phyloP scores from a whole-genome alignment of 2,888 invertebrate genomes.

The Caenorhabditis sp. region DNA sequence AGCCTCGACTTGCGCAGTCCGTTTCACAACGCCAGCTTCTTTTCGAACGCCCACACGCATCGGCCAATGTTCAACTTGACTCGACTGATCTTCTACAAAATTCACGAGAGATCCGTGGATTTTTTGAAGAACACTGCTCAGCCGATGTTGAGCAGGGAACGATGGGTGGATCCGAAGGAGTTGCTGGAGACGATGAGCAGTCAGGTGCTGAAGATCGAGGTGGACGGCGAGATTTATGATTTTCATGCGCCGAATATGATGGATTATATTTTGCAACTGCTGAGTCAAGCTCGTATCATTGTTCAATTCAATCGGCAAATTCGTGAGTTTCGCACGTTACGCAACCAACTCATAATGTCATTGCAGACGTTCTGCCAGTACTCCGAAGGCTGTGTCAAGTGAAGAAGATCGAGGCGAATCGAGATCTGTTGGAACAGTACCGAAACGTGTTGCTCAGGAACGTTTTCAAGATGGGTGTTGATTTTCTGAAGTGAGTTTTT shows the following conservation, averaged over 20 bases:
- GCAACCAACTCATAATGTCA: too few species aligned
- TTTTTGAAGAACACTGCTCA: not conserved
- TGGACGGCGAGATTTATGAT: not conserved
- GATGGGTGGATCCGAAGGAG: not conserved
- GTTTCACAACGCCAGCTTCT: not conserved
- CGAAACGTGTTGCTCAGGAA: too few species aligned
- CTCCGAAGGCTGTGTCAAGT: too few species aligned
- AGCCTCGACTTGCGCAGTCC: not conserved
- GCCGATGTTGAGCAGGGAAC: not conserved
- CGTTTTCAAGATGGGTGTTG: too few species aligned
- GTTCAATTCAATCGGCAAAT: too few species aligned
- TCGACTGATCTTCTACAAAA: not conserved
- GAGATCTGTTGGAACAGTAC: too few species aligned
- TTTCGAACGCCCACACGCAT: not conserved
- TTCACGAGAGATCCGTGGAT: not conserved
- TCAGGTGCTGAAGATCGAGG: not conserved
- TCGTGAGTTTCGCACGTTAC: too few species aligned
- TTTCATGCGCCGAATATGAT: not conserved
- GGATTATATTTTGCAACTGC: not conserved
- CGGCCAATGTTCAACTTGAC: not conserved
- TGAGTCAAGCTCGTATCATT: not conserved
- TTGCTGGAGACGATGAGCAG: not conserved
- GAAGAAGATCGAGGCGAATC: too few species aligned
- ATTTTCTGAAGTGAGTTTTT: too few species aligned
- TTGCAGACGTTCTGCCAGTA: too few species aligned